These are phyloP conservation scores for Calosoma granatense DNA, from an alignment of 1,140 invertebrate genomes.

Conservation along the genomic window DNA sequence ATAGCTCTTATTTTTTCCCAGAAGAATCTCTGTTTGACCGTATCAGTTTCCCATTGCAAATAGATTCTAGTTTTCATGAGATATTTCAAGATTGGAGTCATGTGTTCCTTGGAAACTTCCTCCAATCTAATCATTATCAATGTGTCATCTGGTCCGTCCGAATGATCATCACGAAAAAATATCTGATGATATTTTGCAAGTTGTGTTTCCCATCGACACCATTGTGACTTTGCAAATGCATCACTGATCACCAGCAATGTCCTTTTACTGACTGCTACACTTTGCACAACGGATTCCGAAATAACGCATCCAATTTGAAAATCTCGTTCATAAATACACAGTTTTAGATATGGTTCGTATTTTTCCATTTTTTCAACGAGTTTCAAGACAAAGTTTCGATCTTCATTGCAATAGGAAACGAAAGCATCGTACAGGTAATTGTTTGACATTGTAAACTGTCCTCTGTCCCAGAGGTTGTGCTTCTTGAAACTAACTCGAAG, in stretches of 20 bases:
- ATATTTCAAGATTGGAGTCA: conserved; percentile 45
- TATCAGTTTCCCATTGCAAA: conserved; percentile 41
- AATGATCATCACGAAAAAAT: conserved; percentile 34
- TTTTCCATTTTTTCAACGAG: conserved; percentile 47
- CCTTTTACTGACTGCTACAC: conserved; percentile 47
- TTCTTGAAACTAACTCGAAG: not conserved
- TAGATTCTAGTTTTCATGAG: conserved; percentile 52
- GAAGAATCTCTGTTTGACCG: conserved; percentile 38
- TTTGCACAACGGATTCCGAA: conserved; percentile 46
- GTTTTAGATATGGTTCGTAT: conserved; percentile 39
- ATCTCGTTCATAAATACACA: conserved; percentile 56
- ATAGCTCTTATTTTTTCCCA: conserved; percentile 36
- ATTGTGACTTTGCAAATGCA: conserved; percentile 51
- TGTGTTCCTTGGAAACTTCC: conserved; percentile 36
- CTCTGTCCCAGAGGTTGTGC: not conserved
- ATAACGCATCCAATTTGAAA: conserved; percentile 52
- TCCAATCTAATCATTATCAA: conserved; percentile 49
- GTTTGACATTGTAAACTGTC: not conserved
- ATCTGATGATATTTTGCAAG: conserved; percentile 44
- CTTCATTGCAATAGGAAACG: conserved; percentile 53
- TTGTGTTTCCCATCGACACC: conserved; percentile 56
- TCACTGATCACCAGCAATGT: conserved; percentile 51
- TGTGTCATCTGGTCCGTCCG: conserved; percentile 39
- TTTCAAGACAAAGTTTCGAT: conserved; percentile 46
- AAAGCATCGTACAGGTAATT: conserved; percentile 48